Conservation (phyloP, 2,113 vertebrate genomes). For the Aegotheles bennettii region DNA sequence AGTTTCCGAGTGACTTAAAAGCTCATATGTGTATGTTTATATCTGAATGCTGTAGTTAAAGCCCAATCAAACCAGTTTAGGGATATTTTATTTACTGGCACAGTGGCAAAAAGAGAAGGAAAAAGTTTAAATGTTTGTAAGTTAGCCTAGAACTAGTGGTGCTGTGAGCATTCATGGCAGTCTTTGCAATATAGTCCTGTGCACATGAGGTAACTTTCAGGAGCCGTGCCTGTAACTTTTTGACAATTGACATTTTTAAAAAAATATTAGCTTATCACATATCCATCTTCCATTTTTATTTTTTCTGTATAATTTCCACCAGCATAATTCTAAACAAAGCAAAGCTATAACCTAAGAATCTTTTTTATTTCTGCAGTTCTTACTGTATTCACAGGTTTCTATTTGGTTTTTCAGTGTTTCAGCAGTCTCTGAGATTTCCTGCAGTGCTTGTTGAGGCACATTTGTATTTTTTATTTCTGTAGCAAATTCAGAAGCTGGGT, state of each 20-base stretch:
- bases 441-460: neutral
- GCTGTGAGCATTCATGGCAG: neutral
- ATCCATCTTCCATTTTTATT: neutral
- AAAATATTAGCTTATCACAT: neutral
- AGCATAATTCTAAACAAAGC: neutral
- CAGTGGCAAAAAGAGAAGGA: neutral
- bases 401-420: neutral
- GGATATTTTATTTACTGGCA: neutral
- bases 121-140: neutral
- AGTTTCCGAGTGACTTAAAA: neutral
- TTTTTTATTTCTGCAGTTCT: neutral
- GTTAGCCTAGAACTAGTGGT: neutral
- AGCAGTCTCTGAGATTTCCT: neutral
- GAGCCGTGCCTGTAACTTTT: neutral
- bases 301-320: neutral
- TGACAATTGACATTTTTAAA: neutral
- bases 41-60: neutral
- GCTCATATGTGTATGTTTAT: neutral
- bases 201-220: fast-evolving
- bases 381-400: neutral
- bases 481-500: neutral
- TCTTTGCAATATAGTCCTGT: neutral
- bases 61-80: neutral
- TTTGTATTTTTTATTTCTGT: neutral
- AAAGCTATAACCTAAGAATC: neutral